A percentile compares a stretch with the other conserved stretches of the same genome.
phyloP scores from a whole-genome alignment of 2,888 invertebrate species.

The Tipula confusa region DNA sequence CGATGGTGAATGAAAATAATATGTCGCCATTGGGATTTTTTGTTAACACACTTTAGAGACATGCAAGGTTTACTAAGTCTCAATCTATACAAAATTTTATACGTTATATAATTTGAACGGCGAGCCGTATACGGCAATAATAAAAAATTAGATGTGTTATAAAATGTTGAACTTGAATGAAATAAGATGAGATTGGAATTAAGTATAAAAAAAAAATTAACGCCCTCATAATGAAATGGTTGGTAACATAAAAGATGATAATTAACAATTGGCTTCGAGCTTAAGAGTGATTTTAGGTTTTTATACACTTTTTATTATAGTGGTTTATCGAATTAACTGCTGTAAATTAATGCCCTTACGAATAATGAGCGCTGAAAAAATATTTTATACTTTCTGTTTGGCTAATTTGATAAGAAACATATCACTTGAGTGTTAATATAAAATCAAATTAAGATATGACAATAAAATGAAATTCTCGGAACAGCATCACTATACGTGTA shows the following conservation, averaged over 20 bases:
- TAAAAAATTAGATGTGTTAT: not conserved
- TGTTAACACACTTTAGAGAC: slow-evolving; percentile 3
- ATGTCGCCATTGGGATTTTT: slow-evolving; percentile 26
- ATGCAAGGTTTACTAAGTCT: not conserved
- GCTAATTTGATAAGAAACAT: not conserved
- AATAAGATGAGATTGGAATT: not conserved
- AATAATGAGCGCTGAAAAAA: not conserved
- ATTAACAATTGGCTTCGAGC: slow-evolving; percentile 27
- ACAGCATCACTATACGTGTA: no score
- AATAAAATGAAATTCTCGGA: not conserved
- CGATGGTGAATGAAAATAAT: not conserved
- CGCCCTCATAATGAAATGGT: slow-evolving; percentile 26
- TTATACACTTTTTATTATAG: not conserved
- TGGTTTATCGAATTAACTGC: not conserved
- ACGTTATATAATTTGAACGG: not conserved
- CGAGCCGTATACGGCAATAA: not conserved
- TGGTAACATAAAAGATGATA: not conserved
- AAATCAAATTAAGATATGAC: not conserved
- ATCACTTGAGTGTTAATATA: no score
- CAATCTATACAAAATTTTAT: not conserved
- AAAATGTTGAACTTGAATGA: not conserved
- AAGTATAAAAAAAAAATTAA: not conserved
- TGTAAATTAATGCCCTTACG: not conserved
- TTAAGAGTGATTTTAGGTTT: not conserved
- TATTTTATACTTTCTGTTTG: not conserved